Conservation (phyloP, 2,113 vertebrate genomes). For the Cervus canadensis region DNA sequence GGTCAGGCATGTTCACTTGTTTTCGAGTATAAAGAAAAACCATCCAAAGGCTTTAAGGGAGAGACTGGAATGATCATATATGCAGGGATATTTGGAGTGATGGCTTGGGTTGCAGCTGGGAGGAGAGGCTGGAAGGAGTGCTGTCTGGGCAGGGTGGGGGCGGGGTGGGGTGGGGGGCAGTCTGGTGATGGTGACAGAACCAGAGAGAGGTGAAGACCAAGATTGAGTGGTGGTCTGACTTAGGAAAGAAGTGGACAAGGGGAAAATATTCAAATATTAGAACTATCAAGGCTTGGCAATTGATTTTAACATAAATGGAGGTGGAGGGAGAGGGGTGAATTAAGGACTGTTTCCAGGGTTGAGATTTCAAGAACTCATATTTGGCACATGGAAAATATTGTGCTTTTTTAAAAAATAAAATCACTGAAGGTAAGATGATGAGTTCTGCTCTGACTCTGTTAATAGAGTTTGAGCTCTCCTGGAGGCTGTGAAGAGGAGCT, state of each 20-base stretch:
- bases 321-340: background rate
- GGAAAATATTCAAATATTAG: background rate
- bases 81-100: background rate
- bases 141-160: no score
- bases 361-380: background rate
- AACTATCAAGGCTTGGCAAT: background rate
- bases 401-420: background rate
- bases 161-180: fast-evolving
- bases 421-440: background rate
- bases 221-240: background rate
- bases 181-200: background rate
- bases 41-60: background rate
- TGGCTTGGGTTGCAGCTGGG: background rate
- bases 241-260: background rate
- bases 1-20: background rate
- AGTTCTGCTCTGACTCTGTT: background rate
- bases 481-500: background rate
- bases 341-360: background rate
- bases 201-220: background rate
- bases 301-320: background rate
- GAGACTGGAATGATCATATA: background rate
- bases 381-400: background rate
- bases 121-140: no score
- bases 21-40: background rate
- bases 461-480: background rate